phyloP scores from a whole-genome alignment of 2,113 vertebrate species.

The Salvelinus alpinus region DNA sequence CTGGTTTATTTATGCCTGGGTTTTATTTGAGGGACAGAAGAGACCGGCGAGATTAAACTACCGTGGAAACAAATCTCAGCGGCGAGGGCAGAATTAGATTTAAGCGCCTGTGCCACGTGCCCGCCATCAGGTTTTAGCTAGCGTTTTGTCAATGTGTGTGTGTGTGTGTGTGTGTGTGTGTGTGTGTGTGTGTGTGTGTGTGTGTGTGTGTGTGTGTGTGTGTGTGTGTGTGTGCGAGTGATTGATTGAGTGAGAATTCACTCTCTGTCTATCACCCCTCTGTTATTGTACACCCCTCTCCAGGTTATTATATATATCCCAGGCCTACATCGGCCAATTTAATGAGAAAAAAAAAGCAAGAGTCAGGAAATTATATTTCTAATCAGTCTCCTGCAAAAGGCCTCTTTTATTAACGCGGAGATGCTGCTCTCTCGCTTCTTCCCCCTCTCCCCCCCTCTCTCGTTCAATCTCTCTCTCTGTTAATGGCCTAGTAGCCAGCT shows the following conservation, averaged over 20 bases:
- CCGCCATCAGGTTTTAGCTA: slow-evolving; percentile 22
- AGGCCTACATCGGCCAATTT: slow-evolving; percentile 36
- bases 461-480: neutral
- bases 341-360: slow-evolving; percentile 47
- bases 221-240: slow-evolving; percentile 2
- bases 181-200: neutral
- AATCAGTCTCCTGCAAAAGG: slow-evolving; percentile 64
- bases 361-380: slow-evolving; percentile 72
- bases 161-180: neutral
- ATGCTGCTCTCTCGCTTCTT: slow-evolving; percentile 8
- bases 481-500: slow-evolving; percentile 49
- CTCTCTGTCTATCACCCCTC: slow-evolving; percentile 37
- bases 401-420: slow-evolving; percentile 68
- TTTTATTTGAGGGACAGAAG: slow-evolving; percentile 48
- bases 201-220: neutral
- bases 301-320: slow-evolving; percentile 56
- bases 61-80: slow-evolving; percentile 59
- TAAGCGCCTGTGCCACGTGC: slow-evolving; percentile 35
- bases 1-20: slow-evolving; percentile 50
- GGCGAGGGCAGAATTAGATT: slow-evolving; percentile 47
- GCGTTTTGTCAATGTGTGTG: neutral
- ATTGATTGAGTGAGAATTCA: neutral
- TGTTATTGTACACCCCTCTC: slow-evolving; percentile 39
- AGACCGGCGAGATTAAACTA: slow-evolving; percentile 52
- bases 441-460: neutral